Conservation (phyloP, 2,113 vertebrate genomes). For the Rattus norvegicus region DNA sequence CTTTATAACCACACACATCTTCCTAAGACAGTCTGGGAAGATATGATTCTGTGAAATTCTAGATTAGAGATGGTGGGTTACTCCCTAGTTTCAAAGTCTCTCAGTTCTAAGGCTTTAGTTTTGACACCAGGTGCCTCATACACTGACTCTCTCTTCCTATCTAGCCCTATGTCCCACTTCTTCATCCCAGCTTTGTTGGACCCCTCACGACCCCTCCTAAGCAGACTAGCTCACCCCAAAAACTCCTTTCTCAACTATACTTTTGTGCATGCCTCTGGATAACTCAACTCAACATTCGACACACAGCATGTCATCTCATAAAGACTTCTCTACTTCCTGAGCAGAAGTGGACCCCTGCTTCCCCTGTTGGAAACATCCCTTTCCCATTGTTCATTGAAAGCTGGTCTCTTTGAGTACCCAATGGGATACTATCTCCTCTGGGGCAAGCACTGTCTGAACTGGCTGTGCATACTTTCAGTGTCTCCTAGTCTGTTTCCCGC, state of each 20-base stretch:
- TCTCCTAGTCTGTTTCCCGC: slow-evolving; percentile 1
- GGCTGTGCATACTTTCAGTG: not conserved
- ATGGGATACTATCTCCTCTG: not conserved
- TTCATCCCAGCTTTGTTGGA: not conserved
- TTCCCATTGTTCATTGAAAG: too few relatives aligned
- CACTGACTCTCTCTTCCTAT: not conserved
- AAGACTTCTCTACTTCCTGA: not conserved
- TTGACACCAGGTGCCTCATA: not conserved
- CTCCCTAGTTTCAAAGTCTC: slow-evolving; percentile 28
- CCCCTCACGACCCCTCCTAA: not conserved
- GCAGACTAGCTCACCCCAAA: not conserved
- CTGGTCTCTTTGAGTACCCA: not conserved
- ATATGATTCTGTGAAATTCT: not conserved
- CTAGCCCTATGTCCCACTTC: not conserved
- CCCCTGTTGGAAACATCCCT: not conserved
- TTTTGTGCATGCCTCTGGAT: not conserved
- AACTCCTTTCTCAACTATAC: not conserved
- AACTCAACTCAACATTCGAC: slow-evolving; percentile 5
- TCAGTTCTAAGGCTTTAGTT: not conserved
- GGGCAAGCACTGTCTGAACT: not conserved
- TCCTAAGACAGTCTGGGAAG: not conserved
- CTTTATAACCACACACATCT: not conserved
- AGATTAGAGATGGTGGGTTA: not conserved
- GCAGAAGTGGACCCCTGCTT: not conserved
- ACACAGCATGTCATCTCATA: not conserved